phyloP scores from a whole-genome alignment of 1,140 invertebrate species.

The Microplitis mediator region DNA sequence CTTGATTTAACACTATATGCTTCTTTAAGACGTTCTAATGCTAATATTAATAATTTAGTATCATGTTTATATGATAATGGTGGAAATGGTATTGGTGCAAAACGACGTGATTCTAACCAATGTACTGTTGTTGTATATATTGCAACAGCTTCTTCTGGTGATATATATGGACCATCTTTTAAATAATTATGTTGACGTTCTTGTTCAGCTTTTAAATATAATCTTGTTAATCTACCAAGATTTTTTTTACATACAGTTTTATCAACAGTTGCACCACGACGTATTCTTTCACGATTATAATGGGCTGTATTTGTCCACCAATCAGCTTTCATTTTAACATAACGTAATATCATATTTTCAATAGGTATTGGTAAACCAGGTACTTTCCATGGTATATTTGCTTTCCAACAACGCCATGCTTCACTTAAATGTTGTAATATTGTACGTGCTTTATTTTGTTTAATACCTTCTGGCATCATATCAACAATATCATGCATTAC shows the following conservation, averaged over 20 bases:
- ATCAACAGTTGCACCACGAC: conserved; percentile 93
- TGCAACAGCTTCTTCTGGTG: conserved; percentile 98
- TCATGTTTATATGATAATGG: conserved; percentile 99
- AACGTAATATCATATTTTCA: conserved; percentile 99
- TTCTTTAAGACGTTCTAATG: conserved; percentile 96
- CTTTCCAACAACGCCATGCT: conserved; percentile 99
- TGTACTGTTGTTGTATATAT: conserved; percentile 99
- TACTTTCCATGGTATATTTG: conserved; percentile 99
- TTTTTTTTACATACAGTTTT: conserved; percentile 99
- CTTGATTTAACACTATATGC: conserved; percentile 99
- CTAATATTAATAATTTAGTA: conserved; percentile 96
- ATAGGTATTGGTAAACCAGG: conserved; percentile 98
- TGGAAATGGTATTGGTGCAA: conserved; percentile 99
- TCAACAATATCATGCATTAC: conserved; percentile 99
- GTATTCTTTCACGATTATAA: conserved; percentile 96
- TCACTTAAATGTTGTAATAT: conserved; percentile 99
- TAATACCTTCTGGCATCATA: conserved; percentile 99
- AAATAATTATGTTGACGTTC: conserved; percentile 99
- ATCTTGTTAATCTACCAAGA: conserved; percentile 91
- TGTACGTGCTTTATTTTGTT: conserved; percentile 98
- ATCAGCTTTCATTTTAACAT: conserved; percentile 99
- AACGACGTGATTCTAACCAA: conserved; percentile 97
- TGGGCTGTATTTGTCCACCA: conserved; percentile 99
- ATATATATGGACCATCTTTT: conserved; percentile 99
- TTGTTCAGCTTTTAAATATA: conserved; percentile 98